Evolutionary conservation across 2,888 invertebrate genomes (phyloP).

Genomic region (Ceriagrion tenellum): DNA sequence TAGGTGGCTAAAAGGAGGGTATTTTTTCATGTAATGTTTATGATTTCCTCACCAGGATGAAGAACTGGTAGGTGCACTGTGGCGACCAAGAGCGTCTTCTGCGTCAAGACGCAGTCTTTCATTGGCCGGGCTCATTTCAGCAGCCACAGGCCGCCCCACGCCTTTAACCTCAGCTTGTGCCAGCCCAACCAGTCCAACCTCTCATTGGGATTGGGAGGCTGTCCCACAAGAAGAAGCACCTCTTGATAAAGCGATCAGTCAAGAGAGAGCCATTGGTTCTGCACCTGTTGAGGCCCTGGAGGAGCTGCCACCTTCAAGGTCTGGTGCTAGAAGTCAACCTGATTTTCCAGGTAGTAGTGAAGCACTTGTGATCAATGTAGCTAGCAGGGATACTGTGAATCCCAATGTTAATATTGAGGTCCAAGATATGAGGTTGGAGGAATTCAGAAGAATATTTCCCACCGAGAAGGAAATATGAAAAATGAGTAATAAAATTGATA

Average conservation of each 20-base stretch:
- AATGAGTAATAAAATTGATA: slow-evolving; percentile 3
- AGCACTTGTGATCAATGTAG: slow-evolving; percentile 27
- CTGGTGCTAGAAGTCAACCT: not conserved
- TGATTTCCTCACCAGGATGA: slow-evolving; percentile 73
- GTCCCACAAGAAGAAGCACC: slow-evolving; percentile 35
- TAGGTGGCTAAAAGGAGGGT: not conserved
- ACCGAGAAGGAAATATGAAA: slow-evolving; percentile 48
- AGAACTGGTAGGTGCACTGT: slow-evolving; percentile 75
- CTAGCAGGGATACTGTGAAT: slow-evolving; percentile 5
- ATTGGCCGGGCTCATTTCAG: slow-evolving; percentile 69
- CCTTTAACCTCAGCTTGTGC: slow-evolving; percentile 50
- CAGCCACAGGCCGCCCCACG: slow-evolving; percentile 58
- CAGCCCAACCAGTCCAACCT: slow-evolving; percentile 38
- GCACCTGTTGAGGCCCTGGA: not conserved
- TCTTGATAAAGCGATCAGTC: not conserved
- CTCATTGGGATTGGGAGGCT: slow-evolving; percentile 42
- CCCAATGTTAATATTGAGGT: slow-evolving; percentile 42
- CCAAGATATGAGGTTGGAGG: slow-evolving; percentile 56
- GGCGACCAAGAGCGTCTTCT: slow-evolving; percentile 74
- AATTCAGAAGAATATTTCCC: slow-evolving; percentile 43
- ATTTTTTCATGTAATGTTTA: not conserved
- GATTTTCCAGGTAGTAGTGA: slow-evolving; percentile 35
- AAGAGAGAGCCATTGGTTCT: not conserved
- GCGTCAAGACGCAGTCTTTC: slow-evolving; percentile 71
- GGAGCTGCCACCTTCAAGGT: not conserved